Evolutionary conservation across 2,113 vertebrate genomes (phyloP), one percentile per base, ranked within the genome.

Genomic region (Rhombomys opimus): DNA sequence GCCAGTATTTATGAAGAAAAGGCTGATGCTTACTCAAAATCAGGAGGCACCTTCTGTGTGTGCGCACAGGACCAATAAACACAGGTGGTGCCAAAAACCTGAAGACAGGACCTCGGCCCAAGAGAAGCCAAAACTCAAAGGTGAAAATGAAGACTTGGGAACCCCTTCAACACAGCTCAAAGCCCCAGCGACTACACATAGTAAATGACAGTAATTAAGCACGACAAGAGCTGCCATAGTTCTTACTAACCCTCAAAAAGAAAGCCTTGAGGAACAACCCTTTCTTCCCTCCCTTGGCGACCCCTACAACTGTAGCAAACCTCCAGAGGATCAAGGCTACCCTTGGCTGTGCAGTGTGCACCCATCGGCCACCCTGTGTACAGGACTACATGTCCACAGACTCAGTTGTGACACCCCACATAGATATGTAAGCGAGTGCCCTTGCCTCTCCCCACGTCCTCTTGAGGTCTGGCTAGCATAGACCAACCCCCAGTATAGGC

Each of bases 141-240:
- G 52, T 70, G 52, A 95, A 80, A 32, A 61, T 10, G 32, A 67
- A 86, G 68, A 85, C 17, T 1, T 5, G 63, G 93, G 46, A 89
- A 89, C 75, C 38, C 72, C 88, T 59, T n/a, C 2, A 27, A 54
- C 54, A 8, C n/a, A 50, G 5, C 35, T 25, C 17, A 52, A 30
- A n/a, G 52, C 23, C 85, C 68, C 35, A 15, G 80, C 50, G 63
- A 85, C 65, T 30, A 78, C 76, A 92, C n/a, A 86, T 68, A 93
- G 88, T 78, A 93, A 96, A 96, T 20, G 50, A 72, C 23, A 46
- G 27, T 72, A 50, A 85, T 89, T 82, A 88, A 35, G 72, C 65
- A 57, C 61, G 92, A 68, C 95, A 86, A 68, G 35, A 89, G 85
- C 85, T 94, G 88, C 77, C 81, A 38, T 15, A 63, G 57, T 52